Evolutionary conservation across 1,140 invertebrate species (phyloP).

Genomic region (Atta colombica): DNA sequence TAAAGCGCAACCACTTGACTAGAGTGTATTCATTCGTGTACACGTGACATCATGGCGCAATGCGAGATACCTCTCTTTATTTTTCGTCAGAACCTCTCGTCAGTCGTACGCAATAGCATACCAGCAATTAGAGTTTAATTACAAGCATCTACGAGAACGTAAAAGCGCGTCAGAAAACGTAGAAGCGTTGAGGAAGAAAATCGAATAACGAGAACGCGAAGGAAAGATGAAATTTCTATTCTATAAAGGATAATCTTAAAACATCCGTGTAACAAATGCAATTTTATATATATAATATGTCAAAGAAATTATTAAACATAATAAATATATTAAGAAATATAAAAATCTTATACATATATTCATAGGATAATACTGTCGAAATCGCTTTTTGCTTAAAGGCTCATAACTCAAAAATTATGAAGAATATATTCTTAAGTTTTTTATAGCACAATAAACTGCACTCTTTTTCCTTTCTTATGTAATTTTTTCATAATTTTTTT

Average conservation of each 20-base stretch:
- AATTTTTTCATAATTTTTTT: no score
- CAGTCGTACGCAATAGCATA: conserved; percentile 20
- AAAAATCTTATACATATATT: not conserved
- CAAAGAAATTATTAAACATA: not conserved
- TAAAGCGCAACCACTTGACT: conserved; percentile 49
- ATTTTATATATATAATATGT: not conserved
- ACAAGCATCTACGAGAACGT: conserved; percentile 52
- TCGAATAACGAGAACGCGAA: not conserved
- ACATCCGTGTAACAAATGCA: not conserved
- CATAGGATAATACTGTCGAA: no score
- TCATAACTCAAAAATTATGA: no score
- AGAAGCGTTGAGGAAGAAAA: not conserved
- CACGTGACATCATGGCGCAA: conserved; percentile 29
- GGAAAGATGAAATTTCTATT: not conserved
- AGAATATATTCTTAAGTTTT: no score
- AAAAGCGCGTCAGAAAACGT: conserved; percentile 35
- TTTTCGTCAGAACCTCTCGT: conserved; percentile 55
- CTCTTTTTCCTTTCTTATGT: no score
- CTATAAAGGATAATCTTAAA: not conserved
- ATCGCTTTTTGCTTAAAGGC: no score
- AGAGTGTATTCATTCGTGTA: conserved; percentile 55
- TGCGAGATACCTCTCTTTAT: conserved; percentile 45
- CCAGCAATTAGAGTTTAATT: conserved; percentile 73
- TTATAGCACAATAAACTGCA: no score
- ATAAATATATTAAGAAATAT: not conserved